Percentiles rank a stretch among this genome's conserved stretches.
Evolutionary conservation across 1,140 invertebrate genomes (phyloP).

Genomic region (Drosophila athabasca): DNA sequence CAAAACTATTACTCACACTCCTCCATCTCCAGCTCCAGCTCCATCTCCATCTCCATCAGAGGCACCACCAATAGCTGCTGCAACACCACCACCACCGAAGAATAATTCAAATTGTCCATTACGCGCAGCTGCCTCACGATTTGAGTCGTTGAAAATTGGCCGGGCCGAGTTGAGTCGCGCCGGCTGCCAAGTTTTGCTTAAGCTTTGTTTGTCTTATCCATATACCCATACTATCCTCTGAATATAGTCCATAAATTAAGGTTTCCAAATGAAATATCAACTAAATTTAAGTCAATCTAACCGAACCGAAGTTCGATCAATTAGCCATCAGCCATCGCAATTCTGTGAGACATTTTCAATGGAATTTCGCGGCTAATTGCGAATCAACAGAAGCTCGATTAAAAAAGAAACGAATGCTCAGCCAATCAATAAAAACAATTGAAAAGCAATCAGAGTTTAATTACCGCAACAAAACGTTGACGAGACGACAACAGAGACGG

Average conservation of each 20-base stretch:
- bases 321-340: no score
- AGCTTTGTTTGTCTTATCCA: constrained; percentile 54
- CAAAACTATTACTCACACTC: constrained; percentile 81
- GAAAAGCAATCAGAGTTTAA: constrained; percentile 80
- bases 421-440: constrained; percentile 81
- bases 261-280: constrained; percentile 18
- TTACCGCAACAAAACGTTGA: constrained; percentile 70
- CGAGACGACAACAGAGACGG: constrained; percentile 42
- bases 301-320: constrained; percentile 21
- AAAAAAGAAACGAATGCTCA: constrained; percentile 40
- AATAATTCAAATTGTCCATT: constrained; percentile 81
- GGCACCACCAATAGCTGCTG: no score
- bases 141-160: constrained; percentile 73
- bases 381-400: constrained; percentile 45
- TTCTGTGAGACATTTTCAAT: no score
- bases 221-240: neutral
- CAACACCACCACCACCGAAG: constrained; percentile 12
- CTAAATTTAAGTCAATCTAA: constrained; percentile 19
- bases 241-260: neutral
- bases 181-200: constrained; percentile 54
- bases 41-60: neutral
- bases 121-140: constrained; percentile 78
- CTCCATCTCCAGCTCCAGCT: constrained; percentile 1
- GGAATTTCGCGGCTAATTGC: constrained; percentile 41
- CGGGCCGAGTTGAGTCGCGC: constrained; percentile 50